A percentile compares a stretch with the other conserved stretches of the same genome.
Evolutionary conservation across 2,888 invertebrate species (phyloP).

Genomic region (Nymphalis c-album): DNA sequence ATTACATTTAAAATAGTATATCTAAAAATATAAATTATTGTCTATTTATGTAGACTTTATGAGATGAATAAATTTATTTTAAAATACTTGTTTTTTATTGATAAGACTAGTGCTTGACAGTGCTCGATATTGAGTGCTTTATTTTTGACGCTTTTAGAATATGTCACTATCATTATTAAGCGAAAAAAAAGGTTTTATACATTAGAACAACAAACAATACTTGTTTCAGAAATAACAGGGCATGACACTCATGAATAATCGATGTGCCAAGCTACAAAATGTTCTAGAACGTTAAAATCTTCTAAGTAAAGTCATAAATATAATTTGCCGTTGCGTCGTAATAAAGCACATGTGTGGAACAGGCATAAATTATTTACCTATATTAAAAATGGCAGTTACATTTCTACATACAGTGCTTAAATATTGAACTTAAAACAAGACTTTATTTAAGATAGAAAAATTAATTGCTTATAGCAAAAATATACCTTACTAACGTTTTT

Average conservation of each 20-base stretch:
- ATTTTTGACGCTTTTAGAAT: not conserved
- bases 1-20: slow-evolving; percentile 21
- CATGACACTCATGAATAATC: no score
- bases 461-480: slow-evolving; percentile 23
- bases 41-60: slow-evolving; percentile 26
- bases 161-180: not conserved
- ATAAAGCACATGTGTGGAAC: slow-evolving; percentile 10
- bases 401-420: slow-evolving; percentile 16
- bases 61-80: slow-evolving; percentile 31
- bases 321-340: no score
- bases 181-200: not conserved
- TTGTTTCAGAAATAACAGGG: no score
- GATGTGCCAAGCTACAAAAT: no score
- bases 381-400: slow-evolving; percentile 25
- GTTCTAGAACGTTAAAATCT: no score
- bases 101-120: slow-evolving; percentile 38
- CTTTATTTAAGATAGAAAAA: not conserved
- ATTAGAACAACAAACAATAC: no score
- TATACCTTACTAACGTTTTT: not conserved
- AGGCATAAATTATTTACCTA: slow-evolving; percentile 2
- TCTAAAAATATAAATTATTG: slow-evolving; percentile 26
- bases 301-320: no score
- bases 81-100: slow-evolving; percentile 22
- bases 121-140: slow-evolving; percentile 18
- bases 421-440: slow-evolving; percentile 4